phyloP scores from a whole-genome alignment of 2,888 invertebrate genomes.

The Amblyjoppa proteus region DNA sequence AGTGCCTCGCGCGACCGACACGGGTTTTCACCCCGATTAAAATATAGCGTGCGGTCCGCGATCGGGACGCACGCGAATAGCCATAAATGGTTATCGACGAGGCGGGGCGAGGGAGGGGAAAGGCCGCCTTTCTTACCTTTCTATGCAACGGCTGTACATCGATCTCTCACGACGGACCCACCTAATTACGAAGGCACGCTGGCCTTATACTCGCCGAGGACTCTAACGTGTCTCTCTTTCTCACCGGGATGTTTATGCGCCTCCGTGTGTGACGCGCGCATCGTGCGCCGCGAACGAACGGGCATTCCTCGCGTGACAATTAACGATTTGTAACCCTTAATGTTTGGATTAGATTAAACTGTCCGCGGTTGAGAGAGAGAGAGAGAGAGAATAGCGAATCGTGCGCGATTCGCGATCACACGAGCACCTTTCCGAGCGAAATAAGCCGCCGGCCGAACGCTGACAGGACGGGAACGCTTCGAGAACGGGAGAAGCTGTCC shows the following conservation, averaged over 20 bases:
- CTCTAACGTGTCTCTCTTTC: slow-evolving; percentile 10
- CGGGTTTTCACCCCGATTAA: slow-evolving; percentile 42
- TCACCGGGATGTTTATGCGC: slow-evolving; percentile 8
- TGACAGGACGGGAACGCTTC: slow-evolving; percentile 56
- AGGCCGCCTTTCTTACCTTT: slow-evolving; percentile 27
- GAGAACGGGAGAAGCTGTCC: slow-evolving; percentile 48
- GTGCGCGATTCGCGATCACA: slow-evolving; percentile 33
- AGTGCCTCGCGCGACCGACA: background rate
- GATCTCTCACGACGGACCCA: slow-evolving; percentile 57
- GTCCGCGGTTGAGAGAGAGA: slow-evolving; percentile 31
- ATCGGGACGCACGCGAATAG: slow-evolving; percentile 47
- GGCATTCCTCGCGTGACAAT: slow-evolving; percentile 81
- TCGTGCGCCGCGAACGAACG: slow-evolving; percentile 68
- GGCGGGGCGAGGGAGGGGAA: slow-evolving; percentile 4
- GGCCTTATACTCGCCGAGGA: slow-evolving; percentile 21
- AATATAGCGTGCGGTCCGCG: slow-evolving; percentile 43
- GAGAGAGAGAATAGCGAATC: slow-evolving; percentile 18
- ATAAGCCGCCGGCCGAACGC: slow-evolving; percentile 57
- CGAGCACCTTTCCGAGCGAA: slow-evolving; percentile 41
- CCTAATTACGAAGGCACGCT: slow-evolving; percentile 57
- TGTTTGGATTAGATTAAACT: slow-evolving; percentile 79
- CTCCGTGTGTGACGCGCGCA: slow-evolving; percentile 41
- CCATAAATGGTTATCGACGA: slow-evolving; percentile 55
- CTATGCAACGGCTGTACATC: slow-evolving; percentile 40
- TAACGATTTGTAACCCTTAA: slow-evolving; percentile 81